Base-by-base conservation (phyloP, 2,113 vertebrate genomes). In the Dascyllus trimaculatus region DNA sequence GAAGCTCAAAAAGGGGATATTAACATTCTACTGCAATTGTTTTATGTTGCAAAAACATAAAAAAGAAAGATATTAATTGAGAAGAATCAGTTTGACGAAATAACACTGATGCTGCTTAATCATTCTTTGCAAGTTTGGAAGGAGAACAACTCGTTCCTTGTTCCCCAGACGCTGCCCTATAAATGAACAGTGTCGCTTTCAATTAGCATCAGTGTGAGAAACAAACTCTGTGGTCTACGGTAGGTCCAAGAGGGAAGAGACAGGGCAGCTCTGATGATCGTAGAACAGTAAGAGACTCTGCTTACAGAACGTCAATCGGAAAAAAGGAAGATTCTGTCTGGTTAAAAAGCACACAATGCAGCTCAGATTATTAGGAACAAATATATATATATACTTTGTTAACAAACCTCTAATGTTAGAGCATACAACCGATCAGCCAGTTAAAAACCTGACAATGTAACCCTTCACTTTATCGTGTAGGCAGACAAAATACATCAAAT, bases 191-290 rank as follows among this genome's bases (percentile, higher is more conserved):
- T 52, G 74, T 80, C 81, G 38, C 65, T 84, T 70, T 70, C 38
- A 85, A 85, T 89, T 74, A 90, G 52, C 67, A 43, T 87, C 46
- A 70, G 64, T 26, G 71, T 66, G 70, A 77, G 38, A 78, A 74
- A 74, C 59, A 53, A 57, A 71, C 32, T 64, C 63, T 81, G 92
- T 85, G 88, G 94, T 94, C 92, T 92, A 94, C 85, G 90, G 88
- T 94, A 94, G 85, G 91, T 94, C 90, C 87, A 86, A 88, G 84
- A 90, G 79, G 73, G 74, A 90, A 68, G 87, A 81, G 90, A 88
- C 92, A 94, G 74, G 90, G 91, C 89, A 78, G 88, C 89, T 92
- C 84, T 85, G 91, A 70, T 91, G 85, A 92, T 78, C 71, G 81
- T 78, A 72, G 84, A 92, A 85, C 75, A 92, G 87, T 76, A 78